Conservation (phyloP, 2,888 invertebrate species). For the Brassicogethes aeneus region DNA sequence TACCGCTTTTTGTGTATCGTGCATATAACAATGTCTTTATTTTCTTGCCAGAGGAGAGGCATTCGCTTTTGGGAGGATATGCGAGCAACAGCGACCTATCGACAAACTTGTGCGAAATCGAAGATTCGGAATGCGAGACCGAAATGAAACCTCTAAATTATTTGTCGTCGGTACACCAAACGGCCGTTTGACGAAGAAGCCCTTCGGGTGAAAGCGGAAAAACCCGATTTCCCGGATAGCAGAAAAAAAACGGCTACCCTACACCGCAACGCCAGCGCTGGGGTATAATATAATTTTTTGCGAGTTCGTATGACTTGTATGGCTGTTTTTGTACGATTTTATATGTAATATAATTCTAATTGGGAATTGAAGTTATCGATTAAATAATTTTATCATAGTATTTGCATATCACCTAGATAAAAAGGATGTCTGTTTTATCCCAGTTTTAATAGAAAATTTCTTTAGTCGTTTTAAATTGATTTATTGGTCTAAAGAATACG, state of each 20-base stretch:
- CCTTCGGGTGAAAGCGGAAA: conserved; percentile 21
- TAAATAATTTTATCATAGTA: conserved; percentile 29
- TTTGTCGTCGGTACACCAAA: conserved; percentile 35
- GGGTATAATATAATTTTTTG: conserved; percentile 10
- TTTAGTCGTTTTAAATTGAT: too few relatives aligned
- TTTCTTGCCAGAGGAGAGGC: conserved; percentile 53
- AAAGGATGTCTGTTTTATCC: conserved; percentile 8
- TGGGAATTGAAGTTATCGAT: conserved; percentile 25
- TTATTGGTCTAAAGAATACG: too few relatives aligned
- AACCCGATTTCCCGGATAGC: conserved; percentile 33
- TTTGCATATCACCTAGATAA: conserved; percentile 29
- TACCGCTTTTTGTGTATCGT: too few relatives aligned
- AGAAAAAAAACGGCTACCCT: conserved; percentile 19
- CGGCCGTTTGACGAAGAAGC: conserved; percentile 36
- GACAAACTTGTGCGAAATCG: conserved; percentile 84
- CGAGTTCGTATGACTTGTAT: conserved; percentile 17
- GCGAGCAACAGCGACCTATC: conserved; percentile 80
- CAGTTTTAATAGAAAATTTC: not conserved
- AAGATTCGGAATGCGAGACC: conserved; percentile 72
- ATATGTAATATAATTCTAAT: conserved; percentile 16
- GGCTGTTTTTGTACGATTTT: conserved; percentile 14
- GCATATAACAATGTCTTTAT: not conserved
- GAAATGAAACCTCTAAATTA: conserved; percentile 40
- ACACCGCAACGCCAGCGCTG: conserved; percentile 19
- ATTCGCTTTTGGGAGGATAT: conserved; percentile 63